Evolutionary conservation across 2,113 vertebrate genomes (phyloP).

Genomic region (Chiloscyllium plagiosum): DNA sequence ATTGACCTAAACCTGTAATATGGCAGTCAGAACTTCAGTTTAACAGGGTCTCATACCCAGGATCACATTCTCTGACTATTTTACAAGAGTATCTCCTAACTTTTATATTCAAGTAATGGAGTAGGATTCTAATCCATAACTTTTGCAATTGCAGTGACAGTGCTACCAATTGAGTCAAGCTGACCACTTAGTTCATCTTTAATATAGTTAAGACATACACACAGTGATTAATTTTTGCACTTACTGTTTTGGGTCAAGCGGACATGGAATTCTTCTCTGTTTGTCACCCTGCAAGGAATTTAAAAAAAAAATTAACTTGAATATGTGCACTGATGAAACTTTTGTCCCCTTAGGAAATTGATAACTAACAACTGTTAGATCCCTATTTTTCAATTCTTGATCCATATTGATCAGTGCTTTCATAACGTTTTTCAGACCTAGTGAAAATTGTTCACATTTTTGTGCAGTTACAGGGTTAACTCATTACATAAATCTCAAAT

Average conservation of each 20-base stretch:
- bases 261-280: constrained; percentile 73
- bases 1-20: not conserved
- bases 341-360: not conserved
- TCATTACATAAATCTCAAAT: not conserved
- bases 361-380: not conserved
- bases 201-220: not conserved
- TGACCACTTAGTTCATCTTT: not conserved
- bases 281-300: constrained; percentile 57
- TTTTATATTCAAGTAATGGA: not conserved
- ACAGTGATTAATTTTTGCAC: constrained; percentile 47
- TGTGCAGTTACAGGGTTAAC: not conserved
- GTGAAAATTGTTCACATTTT: not conserved
- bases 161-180: not conserved
- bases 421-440: not conserved
- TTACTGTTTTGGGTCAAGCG: constrained; percentile 94
- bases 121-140: not conserved
- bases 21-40: not conserved
- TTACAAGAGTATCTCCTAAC: not conserved
- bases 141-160: not conserved
- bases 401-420: not conserved
- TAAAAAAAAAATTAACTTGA: not conserved
- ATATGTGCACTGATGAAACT: not conserved
- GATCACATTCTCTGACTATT: not conserved
- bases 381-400: not conserved
- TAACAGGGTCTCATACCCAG: not conserved